Evolutionary conservation across 2,797 vertebrate genomes (phyloP), one percentile per base, ranked within the genome.

Genomic region (Sebastes minor): DNA sequence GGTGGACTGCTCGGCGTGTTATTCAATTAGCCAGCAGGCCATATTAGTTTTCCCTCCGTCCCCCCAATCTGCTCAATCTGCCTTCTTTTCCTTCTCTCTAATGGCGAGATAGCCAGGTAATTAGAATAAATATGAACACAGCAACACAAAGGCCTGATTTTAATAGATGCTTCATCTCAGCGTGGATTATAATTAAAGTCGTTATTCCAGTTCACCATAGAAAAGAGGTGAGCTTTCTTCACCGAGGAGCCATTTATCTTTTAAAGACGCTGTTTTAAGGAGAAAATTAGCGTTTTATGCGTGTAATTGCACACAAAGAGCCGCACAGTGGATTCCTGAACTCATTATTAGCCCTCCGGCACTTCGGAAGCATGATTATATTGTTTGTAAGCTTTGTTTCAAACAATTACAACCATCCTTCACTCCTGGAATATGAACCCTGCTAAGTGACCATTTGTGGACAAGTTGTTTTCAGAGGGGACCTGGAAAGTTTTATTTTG

Each of bases 101-200:
- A 85, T 76, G 30, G 67, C 1, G 6, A 85, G 86, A 86, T 88
- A 73, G 65, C 75, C 80, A 85, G 83, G 84, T 92, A 89, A 92
- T 93, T 93, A 92, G 80, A 92, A 85, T 88, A 90, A 92, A 78
- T 81, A 84, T 91, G 83, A 90, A 86, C 68, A 71, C 56, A 14
- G 83, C 79, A 84, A 78, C 77, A 91, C 78, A 92, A 90, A 93
- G 79, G 68, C 70, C 76, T 79, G 69, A 78, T 87, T 82, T 84
- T 60, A 90, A 84, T 22, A 30, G 65, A 62, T 65, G 76, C 84
- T 87, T 92, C 85, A 86, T 90, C 85, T 84, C 71, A 62, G 71
- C 56, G 4, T 83, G 83, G 81, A 78, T 86, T 81, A 63, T 92
- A 92, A 93, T 94, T 92, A 91, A 84, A 91, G 84, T 81, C 83